Base-by-base conservation (phyloP, 2,888 invertebrate species). In the Gymnosoma rotundatum region DNA sequence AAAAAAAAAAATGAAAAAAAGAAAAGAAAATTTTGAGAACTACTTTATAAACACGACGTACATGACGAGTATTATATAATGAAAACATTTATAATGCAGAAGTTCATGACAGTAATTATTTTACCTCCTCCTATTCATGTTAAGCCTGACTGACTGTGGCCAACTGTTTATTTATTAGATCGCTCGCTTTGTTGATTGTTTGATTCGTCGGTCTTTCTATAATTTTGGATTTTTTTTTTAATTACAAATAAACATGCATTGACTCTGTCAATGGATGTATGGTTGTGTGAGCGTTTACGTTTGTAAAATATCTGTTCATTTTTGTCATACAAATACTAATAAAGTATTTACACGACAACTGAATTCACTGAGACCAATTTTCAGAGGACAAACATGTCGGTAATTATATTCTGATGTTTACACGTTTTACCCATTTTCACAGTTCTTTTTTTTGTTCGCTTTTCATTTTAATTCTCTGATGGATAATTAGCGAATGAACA, bases 351-450 rank as follows among this genome's bases (percentile, higher is more conserved):
- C 72, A 83, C 67, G 75, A 69, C 83, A 75, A 75, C 79, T 83
- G 83, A 76, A 82, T 60, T 72, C 75, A 72, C 66, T 82, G 64
- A 45, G 70, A 64, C n/a, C 66, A 80, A 78, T 72, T 75, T 86
- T 80, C 83, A 61, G 69, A 82, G 85, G 83, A 82, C 81, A 83
- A 79, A 78, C 85, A 78, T 86, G 86, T 50, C 70, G 75, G 80
- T 86, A 85, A 87, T 87, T 86, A 87, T 85, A 81, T 83, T 87
- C 85, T 78, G 83, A 86, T 86, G 87, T 87, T 87, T 81, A 87
- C 87, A 87, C 86, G 86, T 86, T 86, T 87, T 86, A 81, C 86
- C 86, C 86, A 87, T 87, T 87, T 87, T 85, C 82, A 82, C 85
- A 85, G 78, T 75, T 78, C 70, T 78, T 74, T 75, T 75, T 56